phyloP scores from a whole-genome alignment of 2,797 vertebrate genomes.

The Semotilus atromaculatus region DNA sequence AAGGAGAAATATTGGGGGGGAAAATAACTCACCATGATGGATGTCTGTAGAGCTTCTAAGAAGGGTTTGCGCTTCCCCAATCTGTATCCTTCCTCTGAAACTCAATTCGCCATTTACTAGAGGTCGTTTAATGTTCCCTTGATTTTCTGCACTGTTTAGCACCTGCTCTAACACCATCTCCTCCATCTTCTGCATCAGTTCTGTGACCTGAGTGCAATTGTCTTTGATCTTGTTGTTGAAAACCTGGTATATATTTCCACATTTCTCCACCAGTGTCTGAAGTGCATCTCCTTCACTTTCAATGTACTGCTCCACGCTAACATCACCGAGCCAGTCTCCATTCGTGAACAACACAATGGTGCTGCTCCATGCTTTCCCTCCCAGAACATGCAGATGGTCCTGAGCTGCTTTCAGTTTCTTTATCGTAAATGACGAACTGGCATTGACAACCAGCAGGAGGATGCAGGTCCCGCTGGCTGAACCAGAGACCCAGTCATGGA shows the following conservation, averaged over 20 bases:
- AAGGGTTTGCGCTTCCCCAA: not conserved
- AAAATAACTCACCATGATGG: slow-evolving; percentile 60
- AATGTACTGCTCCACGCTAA: slow-evolving; percentile 66
- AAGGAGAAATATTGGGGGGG: not conserved
- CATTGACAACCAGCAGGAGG: slow-evolving; percentile 75
- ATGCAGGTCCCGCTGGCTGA: slow-evolving; percentile 38
- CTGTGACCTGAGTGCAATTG: slow-evolving; percentile 62
- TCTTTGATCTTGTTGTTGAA: slow-evolving; percentile 68
- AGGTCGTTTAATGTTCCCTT: slow-evolving; percentile 23
- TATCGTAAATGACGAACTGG: slow-evolving; percentile 70
- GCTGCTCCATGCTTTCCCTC: slow-evolving; percentile 62
- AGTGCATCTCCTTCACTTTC: slow-evolving; percentile 72
- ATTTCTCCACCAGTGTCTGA: slow-evolving; percentile 67
- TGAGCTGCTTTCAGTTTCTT: slow-evolving; percentile 58
- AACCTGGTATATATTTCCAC: slow-evolving; percentile 74
- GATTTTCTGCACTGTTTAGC: slow-evolving; percentile 39
- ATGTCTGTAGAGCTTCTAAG: slow-evolving; percentile 25
- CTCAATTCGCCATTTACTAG: not conserved
- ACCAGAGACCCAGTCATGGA: not conserved
- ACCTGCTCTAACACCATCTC: slow-evolving; percentile 64
- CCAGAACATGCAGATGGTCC: slow-evolving; percentile 60
- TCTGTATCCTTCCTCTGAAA: not conserved
- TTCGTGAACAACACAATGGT: slow-evolving; percentile 72
- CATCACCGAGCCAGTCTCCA: slow-evolving; percentile 72
- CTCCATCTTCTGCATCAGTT: slow-evolving; percentile 68